Evolutionary conservation across 2,888 invertebrate genomes (phyloP).

Genomic region (Drosophila pegasa): DNA sequence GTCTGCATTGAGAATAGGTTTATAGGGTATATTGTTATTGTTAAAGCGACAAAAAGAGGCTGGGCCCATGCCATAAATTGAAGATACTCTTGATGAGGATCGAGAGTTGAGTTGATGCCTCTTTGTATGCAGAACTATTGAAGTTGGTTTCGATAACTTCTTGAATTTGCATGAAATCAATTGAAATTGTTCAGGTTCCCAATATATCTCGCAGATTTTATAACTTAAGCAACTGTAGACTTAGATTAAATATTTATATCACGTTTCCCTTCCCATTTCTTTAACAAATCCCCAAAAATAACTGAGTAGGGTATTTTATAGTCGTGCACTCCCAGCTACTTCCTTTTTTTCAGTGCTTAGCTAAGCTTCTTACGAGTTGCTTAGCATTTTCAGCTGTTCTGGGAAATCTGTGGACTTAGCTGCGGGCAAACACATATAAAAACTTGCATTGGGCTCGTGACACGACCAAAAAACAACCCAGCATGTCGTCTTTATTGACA

Average conservation of each 20-base stretch:
- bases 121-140: not conserved
- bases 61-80: slow-evolving; percentile 3
- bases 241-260: not conserved
- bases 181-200: not conserved
- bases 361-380: not conserved
- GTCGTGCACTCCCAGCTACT: not conserved
- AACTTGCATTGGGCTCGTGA: slow-evolving; percentile 11
- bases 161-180: not conserved
- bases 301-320: not conserved
- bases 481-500: not conserved
- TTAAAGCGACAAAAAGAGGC: not conserved
- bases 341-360: not conserved
- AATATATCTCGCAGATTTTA: not conserved
- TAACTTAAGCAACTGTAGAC: not conserved
- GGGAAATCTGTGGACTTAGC: slow-evolving; percentile 14
- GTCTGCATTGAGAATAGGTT: not conserved
- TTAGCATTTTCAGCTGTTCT: slow-evolving; percentile 34
- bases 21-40: slow-evolving; percentile 5
- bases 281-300: not conserved
- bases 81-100: not conserved
- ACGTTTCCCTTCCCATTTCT: not conserved
- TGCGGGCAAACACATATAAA: slow-evolving; percentile 2
- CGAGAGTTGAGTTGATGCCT: not conserved
- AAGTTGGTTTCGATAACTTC: too few relatives aligned
- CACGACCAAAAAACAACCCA: not conserved